Evolutionary conservation across 1,140 invertebrate species (phyloP), one percentile per base, ranked within the genome.

Genomic region (Tigriopus japonicus): DNA sequence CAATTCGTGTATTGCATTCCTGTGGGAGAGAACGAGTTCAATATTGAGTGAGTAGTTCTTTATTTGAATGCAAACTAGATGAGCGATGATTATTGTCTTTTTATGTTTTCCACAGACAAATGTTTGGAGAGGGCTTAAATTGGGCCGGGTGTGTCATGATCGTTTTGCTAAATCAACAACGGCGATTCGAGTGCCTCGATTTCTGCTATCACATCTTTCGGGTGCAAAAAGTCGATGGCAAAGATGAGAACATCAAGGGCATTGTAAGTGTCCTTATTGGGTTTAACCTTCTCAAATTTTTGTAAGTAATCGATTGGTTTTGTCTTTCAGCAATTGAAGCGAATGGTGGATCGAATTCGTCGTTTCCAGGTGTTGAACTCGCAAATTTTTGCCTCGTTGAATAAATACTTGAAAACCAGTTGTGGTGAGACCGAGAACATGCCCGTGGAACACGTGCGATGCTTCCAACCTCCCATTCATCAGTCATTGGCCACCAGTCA

Each of bases 131-230:
- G 75, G 94, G 95, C 13, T 76, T 98, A 0, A 92, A 98, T 73
- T 99, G 95, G 95, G 94, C 94, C 28, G 95, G 93, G 0, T 97
- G 93, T 73, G 84, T 90, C n/a, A 90, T 99, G 77, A 92, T 99
- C 61, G 84, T 91, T n/a, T 75, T 99, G 17, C 75, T 99, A 45
- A 88, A 88, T 0, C 95, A 99, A 70, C 92, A 98, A 74, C 75
- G 90, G 62, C 75, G 94, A 58, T 99, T 99, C 74, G 95, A 99
- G 71, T 91, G 93, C 12, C 78, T 98, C 24, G 96, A 99, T 74
- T 98, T 98, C 75, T 95, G 91, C 73, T 98, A 98, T 75, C 95
- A 99, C 70, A 90, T 99, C 68, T 78, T 98, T 23, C 75, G 90
- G 65, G 91, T 98, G 0, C 94, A 98, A 74, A 76, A 92, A 61